Evolutionary conservation across 2,113 vertebrate genomes (phyloP).

Genomic region (Casuarius casuarius): DNA sequence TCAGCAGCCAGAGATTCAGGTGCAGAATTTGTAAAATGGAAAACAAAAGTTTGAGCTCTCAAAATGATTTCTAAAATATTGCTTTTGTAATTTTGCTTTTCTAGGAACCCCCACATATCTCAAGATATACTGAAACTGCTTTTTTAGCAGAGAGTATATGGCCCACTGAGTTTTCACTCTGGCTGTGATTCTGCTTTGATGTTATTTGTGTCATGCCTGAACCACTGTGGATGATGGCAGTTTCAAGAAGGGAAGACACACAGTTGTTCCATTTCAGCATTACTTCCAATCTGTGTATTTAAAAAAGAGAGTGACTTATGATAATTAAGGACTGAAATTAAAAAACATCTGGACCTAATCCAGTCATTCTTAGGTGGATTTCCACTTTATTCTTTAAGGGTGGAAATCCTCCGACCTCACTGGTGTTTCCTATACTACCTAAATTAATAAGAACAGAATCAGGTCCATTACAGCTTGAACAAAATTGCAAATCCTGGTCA

Average conservation of each 20-base stretch:
- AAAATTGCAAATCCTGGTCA: neutral
- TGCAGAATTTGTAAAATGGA: neutral
- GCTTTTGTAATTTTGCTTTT: neutral
- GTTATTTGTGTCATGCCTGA: neutral
- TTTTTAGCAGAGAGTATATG: neutral
- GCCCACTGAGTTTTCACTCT: neutral
- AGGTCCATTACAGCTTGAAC: neutral
- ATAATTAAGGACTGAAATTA: neutral
- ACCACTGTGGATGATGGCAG: neutral
- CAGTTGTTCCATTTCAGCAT: neutral
- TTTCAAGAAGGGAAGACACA: neutral
- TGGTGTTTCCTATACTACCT: neutral
- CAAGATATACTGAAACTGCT: neutral
- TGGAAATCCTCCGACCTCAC: neutral
- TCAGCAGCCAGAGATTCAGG: neutral
- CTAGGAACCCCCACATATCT: neutral
- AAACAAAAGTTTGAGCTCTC: neutral
- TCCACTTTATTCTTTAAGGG: neutral
- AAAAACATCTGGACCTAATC: neutral
- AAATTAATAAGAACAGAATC: neutral
- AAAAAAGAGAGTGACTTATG: neutral
- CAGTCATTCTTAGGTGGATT: neutral
- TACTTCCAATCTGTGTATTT: neutral
- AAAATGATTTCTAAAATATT: neutral
- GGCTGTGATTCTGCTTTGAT: neutral